A percentile compares a stretch with the other conserved stretches of the same genome.
Evolutionary conservation across 2,888 invertebrate species (phyloP).

Genomic region (Pachymerium ferrugineum): DNA sequence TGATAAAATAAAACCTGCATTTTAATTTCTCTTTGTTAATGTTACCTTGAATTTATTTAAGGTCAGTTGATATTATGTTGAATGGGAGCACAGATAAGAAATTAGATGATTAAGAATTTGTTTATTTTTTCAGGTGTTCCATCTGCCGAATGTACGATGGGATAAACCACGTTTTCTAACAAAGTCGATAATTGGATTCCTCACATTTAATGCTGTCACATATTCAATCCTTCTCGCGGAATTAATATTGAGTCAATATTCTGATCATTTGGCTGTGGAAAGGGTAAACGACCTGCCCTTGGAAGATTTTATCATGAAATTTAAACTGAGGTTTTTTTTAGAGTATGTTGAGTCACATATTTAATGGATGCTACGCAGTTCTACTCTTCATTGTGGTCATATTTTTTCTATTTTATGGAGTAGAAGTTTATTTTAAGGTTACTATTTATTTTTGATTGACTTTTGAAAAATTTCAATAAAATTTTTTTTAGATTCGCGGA

Average conservation of each 20-base stretch:
- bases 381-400: conserved; percentile 81
- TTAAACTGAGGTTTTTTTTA: conserved; percentile 16
- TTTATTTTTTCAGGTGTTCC: conserved; percentile 65
- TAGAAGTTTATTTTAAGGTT: conserved; percentile 90
- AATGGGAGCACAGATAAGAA: no score
- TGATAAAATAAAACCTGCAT: no score
- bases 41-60: no score
- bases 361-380: conserved; percentile 89
- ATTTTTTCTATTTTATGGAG: conserved; percentile 89
- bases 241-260: conserved; percentile 55
- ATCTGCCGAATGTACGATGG: conserved; percentile 77
- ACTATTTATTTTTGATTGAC: conserved; percentile 39
- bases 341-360: conserved; percentile 59
- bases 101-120: no score
- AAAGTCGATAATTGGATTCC: conserved; percentile 83
- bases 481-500: conserved; percentile 39
- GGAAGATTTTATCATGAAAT: background rate
- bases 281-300: no score
- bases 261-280: conserved; percentile 52
- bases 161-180: conserved; percentile 84
- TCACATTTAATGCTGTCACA: conserved; percentile 80
- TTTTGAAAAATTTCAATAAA: background rate
- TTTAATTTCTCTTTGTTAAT: no score
- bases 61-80: no score
- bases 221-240: conserved; percentile 78